These are phyloP conservation scores for Neodiprion pinetum DNA, from an alignment of 1,140 invertebrate species.

Conservation along the genomic window DNA sequence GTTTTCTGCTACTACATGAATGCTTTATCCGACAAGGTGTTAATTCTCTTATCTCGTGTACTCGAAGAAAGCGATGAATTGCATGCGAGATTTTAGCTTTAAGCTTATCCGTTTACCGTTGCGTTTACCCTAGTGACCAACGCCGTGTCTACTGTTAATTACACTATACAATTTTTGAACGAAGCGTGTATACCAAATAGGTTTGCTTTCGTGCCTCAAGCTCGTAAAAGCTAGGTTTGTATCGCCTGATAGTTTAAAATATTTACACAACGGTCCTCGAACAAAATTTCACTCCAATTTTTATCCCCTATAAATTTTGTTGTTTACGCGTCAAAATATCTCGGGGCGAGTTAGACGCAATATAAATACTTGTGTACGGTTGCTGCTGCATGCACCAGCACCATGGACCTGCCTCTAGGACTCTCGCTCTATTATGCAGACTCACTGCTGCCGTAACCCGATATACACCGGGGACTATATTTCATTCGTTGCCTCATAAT, in stretches of 20 bases:
- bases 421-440: not conserved
- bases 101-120: too few relatives aligned
- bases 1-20: too few relatives aligned
- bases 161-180: too few relatives aligned
- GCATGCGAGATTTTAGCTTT: too few relatives aligned
- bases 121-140: too few relatives aligned
- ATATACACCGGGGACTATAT: slow-evolving; percentile 25
- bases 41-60: too few relatives aligned
- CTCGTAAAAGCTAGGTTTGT: slow-evolving; percentile 33
- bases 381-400: not conserved
- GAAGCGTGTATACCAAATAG: too few relatives aligned
- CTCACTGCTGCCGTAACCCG: slow-evolving; percentile 15
- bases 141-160: too few relatives aligned
- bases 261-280: slow-evolving; percentile 21
- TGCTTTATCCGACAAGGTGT: too few relatives aligned
- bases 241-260: slow-evolving; percentile 53
- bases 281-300: slow-evolving; percentile 12
- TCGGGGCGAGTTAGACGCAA: slow-evolving; percentile 3
- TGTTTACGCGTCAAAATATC: slow-evolving; percentile 17
- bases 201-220: not conserved
- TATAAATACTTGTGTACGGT: not conserved
- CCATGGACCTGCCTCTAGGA: not conserved
- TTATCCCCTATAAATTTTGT: slow-evolving; percentile 6
- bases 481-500: slow-evolving; percentile 37
- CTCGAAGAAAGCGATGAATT: too few relatives aligned